Evolutionary conservation across 2,797 vertebrate species (phyloP).

Genomic region (Bufotes viridis): DNA sequence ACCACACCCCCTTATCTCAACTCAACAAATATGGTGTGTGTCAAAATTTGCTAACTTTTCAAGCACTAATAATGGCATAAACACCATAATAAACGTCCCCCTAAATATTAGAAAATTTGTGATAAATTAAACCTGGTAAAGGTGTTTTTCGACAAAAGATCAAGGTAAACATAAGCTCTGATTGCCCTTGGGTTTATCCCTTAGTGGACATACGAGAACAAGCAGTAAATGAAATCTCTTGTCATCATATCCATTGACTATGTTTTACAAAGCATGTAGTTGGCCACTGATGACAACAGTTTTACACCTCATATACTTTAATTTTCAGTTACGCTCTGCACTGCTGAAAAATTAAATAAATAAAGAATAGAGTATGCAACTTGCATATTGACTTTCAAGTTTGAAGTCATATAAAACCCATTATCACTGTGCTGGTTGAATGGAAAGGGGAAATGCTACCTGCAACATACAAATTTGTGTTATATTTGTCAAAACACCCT

Average conservation of each 20-base stretch:
- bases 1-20: too few species aligned
- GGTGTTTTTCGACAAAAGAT: conserved; percentile 5
- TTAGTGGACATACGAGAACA: conserved; percentile 14
- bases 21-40: too few species aligned
- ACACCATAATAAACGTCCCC: too few species aligned
- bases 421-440: conserved; percentile 14
- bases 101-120: not conserved
- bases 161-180: conserved; percentile 6
- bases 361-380: conserved; percentile 30
- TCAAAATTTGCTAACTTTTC: too few species aligned
- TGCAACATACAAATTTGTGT: not conserved
- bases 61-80: too few species aligned
- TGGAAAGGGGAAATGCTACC: not conserved
- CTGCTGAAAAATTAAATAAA: conserved; percentile 36
- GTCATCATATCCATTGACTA: conserved; percentile 34
- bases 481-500: not conserved
- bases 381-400: conserved; percentile 49
- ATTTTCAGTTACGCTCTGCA: conserved; percentile 35
- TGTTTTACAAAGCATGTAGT: conserved; percentile 38
- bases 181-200: conserved; percentile 12
- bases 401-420: conserved; percentile 38
- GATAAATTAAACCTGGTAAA: not conserved
- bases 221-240: conserved; percentile 30
- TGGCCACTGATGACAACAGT: conserved; percentile 51
- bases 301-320: conserved; percentile 52